Evolutionary conservation across 1,140 invertebrate genomes (phyloP), one percentile per base, ranked within the genome.

Genomic region (Drosophila yakuba): DNA sequence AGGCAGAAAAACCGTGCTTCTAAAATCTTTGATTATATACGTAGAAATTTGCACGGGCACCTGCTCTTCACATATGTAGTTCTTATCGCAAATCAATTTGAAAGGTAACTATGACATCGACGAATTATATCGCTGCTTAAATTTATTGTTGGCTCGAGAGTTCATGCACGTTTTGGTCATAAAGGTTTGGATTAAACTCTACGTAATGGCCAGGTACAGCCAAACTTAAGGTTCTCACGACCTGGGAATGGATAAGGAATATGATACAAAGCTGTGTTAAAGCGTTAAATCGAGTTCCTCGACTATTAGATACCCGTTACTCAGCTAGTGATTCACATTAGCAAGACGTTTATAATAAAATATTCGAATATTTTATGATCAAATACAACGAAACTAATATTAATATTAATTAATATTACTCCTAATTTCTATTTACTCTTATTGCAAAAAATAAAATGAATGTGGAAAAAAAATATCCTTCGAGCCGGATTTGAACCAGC

Each of bases 401-500:
- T n/a, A n/a, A n/a, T n/a, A n/a, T n/a, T n/a, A n/a, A n/a, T n/a
- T 32, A 2, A 2, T 32, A 8, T 32, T 32, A 8, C 28, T 10
- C 8, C 8, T 3, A 32, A 0, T 32, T 32, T 32, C 7, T 32
- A 8, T 32, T 32, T 32, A 3, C 7, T 10, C 2, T 32, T 25
- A 25, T 7, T 32, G 8, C 32, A 10, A 32, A 32, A 32, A 32
- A 32, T 32, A 32, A 32, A 32, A 32, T 32, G 2, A 32, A 32
- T 2, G 12, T 8, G 6, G 10, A 32, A 23, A 32, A 32, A 52
- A 52, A 36, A 14, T 59, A 14, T 59, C 28, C 94, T 94, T 95
- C 94, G 94, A 94, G 94, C 94, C 94, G 94, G 94, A 95, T 95
- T 95, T 95, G 94, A 95, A 95, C 94, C 94, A 95, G 94, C 94